A percentile compares a stretch with the other conserved stretches of the same genome.
These are phyloP conservation scores for Pithys albifrons DNA, from an alignment of 2,113 vertebrate species.

Conservation along the genomic window DNA sequence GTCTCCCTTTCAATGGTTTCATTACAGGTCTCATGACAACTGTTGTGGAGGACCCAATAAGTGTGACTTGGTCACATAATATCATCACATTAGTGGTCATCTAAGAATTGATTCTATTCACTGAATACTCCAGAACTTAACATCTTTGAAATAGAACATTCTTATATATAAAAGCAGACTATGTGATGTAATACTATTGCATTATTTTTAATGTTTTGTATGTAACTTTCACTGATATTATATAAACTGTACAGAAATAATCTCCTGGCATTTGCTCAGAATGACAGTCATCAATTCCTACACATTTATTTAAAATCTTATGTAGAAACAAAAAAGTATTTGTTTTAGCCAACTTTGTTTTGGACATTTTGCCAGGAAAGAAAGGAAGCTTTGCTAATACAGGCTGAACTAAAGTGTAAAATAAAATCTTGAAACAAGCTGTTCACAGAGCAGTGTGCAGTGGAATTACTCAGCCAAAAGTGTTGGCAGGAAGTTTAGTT, in stretches of 20 bases:
- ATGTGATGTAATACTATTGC: not conserved
- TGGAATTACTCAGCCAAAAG: not conserved
- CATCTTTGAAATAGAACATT: not conserved
- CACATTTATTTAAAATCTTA: not conserved
- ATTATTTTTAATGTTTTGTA: not conserved
- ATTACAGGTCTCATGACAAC: not conserved
- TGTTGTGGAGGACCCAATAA: not conserved
- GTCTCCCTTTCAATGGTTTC: not conserved
- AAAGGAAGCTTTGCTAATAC: not conserved
- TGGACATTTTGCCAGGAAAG: not conserved
- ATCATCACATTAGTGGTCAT: not conserved
- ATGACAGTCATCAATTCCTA: slow-evolving; percentile 35
- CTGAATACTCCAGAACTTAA: not conserved
- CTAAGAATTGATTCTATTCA: not conserved
- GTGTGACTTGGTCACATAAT: not conserved
- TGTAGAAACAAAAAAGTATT: not conserved
- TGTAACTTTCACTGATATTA: slow-evolving; percentile 1
- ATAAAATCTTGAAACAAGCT: not conserved
- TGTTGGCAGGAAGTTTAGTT: not conserved
- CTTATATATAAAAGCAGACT: not conserved
- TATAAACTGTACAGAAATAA: slow-evolving; percentile 50
- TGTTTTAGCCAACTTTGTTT: not conserved
- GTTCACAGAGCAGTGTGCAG: not conserved
- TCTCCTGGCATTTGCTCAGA: slow-evolving; percentile 20
- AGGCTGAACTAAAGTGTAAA: not conserved